These are phyloP conservation scores for Machaerirhynchus nigripectus DNA, from an alignment of 2,113 vertebrate genomes.

Conservation along the genomic window DNA sequence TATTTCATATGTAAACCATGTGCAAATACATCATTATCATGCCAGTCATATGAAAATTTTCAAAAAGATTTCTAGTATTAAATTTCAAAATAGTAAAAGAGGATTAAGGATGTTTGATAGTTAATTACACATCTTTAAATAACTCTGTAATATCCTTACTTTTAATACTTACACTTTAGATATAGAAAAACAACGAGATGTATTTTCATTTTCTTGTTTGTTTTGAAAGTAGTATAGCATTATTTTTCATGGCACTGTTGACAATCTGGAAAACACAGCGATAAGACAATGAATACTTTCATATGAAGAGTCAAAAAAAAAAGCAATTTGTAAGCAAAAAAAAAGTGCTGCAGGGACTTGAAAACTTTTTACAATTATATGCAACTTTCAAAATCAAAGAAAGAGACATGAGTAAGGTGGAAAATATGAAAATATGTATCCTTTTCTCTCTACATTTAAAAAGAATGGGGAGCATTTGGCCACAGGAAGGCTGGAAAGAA, in stretches of 20 bases:
- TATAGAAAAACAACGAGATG: background rate
- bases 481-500: background rate
- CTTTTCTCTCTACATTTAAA: background rate
- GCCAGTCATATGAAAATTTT: background rate
- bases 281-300: background rate
- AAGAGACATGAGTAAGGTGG: background rate
- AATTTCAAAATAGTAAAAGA: background rate
- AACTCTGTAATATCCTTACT: constrained; percentile 23
- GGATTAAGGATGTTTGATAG: constrained; percentile 8
- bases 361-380: background rate
- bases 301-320: background rate
- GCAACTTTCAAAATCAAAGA: background rate
- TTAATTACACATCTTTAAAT: constrained; percentile 2
- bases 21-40: constrained; percentile 1
- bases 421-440: background rate
- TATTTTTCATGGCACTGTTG: background rate
- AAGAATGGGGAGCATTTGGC: background rate
- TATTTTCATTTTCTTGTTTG: background rate
- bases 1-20: constrained; percentile 1
- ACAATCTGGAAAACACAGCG: background rate
- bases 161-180: background rate
- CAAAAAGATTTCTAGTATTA: background rate
- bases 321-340: background rate
- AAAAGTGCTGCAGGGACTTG: background rate
- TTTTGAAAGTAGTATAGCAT: background rate